A percentile compares a stretch with the other conserved stretches of the same genome.
These are phyloP conservation scores for Betta splendens DNA, from an alignment of 2,797 vertebrate genomes.

Conservation along the genomic window DNA sequence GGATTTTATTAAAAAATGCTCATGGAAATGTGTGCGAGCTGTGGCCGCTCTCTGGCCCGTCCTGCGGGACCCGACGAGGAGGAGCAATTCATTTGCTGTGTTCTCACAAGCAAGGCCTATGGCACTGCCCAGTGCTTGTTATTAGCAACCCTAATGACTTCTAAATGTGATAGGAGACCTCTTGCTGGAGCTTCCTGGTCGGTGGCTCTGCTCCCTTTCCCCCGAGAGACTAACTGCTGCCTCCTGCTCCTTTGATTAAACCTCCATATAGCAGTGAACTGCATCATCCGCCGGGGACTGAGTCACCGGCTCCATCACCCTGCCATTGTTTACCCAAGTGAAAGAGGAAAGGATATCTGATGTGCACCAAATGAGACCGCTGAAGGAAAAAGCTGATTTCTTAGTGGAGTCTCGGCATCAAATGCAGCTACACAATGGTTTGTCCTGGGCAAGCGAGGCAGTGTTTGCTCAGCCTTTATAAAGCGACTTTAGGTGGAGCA, in stretches of 20 bases:
- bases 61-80: conserved; percentile 60
- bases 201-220: conserved; percentile 61
- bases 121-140: conserved; percentile 67
- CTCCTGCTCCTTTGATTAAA: conserved; percentile 80
- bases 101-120: conserved; percentile 49
- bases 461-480: conserved; percentile 66
- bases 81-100: conserved; percentile 65
- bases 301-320: conserved; percentile 65
- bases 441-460: conserved; percentile 49
- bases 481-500: conserved; percentile 56
- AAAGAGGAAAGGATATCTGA: conserved; percentile 75
- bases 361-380: conserved; percentile 71
- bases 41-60: conserved; percentile 62
- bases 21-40: conserved; percentile 59
- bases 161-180: conserved; percentile 80
- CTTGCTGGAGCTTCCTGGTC: conserved; percentile 69
- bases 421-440: conserved; percentile 54
- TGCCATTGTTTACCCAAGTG: conserved; percentile 74
- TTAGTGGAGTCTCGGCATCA: conserved; percentile 54
- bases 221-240: conserved; percentile 66
- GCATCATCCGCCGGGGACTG: conserved; percentile 60
- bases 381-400: conserved; percentile 57
- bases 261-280: conserved; percentile 72
- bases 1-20: conserved; percentile 68
- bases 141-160: conserved; percentile 80